Evolutionary conservation across 2,888 invertebrate species (phyloP).

Genomic region (Slavum lentiscoides): DNA sequence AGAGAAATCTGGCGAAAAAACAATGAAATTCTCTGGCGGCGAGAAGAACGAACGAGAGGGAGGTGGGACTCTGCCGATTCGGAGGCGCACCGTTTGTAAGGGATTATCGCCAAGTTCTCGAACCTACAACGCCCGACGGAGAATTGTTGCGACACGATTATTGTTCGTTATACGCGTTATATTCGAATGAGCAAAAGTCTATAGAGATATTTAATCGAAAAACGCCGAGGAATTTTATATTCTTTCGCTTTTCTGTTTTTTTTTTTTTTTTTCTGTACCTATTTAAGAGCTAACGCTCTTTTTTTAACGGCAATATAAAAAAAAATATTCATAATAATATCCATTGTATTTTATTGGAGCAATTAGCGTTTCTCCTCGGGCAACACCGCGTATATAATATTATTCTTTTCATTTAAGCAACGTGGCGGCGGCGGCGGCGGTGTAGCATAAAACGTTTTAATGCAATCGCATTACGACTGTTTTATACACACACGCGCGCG

Average conservation of each 20-base stretch:
- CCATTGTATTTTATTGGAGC: conserved; percentile 1
- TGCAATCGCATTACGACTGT: too few species aligned
- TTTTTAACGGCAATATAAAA: background rate
- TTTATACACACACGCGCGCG: too few species aligned
- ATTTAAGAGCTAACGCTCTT: too few species aligned
- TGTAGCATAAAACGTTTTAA: background rate
- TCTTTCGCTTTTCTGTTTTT: background rate
- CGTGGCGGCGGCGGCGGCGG: background rate
- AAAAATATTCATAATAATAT: background rate
- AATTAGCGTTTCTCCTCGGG: conserved; percentile 2
- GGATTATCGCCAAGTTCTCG: conserved; percentile 23
- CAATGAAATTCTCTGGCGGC: conserved; percentile 13
- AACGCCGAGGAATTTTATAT: background rate
- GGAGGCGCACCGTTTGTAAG: conserved; percentile 22
- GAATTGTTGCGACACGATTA: conserved; percentile 19
- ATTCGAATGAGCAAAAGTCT: conserved; percentile 23
- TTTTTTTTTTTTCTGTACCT: too few species aligned
- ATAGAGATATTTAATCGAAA: conserved; percentile 5
- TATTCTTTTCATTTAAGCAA: background rate
- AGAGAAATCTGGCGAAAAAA: conserved; percentile 41
- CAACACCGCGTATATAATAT: background rate
- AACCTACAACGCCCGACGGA: background rate
- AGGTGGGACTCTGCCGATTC: background rate
- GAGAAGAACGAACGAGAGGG: background rate
- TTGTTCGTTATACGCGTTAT: conserved; percentile 6